A percentile compares a stretch with the other conserved stretches of the same genome.
phyloP scores from a whole-genome alignment of 2,888 invertebrate genomes.

The Xestia rhomboidea region DNA sequence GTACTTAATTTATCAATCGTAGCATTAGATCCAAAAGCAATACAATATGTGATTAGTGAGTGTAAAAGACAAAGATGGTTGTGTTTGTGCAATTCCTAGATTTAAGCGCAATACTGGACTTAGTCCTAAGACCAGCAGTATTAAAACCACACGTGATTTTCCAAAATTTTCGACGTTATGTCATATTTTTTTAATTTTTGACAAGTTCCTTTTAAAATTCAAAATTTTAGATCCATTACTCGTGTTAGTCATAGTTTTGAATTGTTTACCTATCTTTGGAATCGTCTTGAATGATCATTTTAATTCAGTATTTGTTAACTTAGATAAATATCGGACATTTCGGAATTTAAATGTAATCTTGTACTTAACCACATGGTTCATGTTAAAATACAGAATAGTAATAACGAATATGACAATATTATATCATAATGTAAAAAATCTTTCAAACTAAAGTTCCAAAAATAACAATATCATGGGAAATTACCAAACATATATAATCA shows the following conservation, averaged over 20 bases:
- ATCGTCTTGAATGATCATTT: constrained; percentile 12
- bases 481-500: constrained; percentile 28
- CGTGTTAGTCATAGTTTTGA: constrained; percentile 36
- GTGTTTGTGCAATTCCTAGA: constrained; percentile 90
- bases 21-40: constrained; percentile 82
- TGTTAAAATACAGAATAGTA: constrained; percentile 20
- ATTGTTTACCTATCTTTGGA: constrained; percentile 37
- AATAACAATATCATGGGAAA: constrained; percentile 44
- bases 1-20: constrained; percentile 75
- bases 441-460: constrained; percentile 5
- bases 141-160: constrained; percentile 59
- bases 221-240: constrained; percentile 46
- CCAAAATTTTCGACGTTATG: constrained; percentile 18
- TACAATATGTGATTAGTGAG: constrained; percentile 87
- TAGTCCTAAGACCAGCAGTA: constrained; percentile 75
- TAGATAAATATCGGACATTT: constrained; percentile 19
- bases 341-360: constrained; percentile 23
- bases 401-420: constrained; percentile 46
- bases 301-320: constrained; percentile 31
- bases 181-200: constrained; percentile 22
- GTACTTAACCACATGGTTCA: constrained; percentile 47
- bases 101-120: constrained; percentile 80
- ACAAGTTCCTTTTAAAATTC: constrained; percentile 38
- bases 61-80: constrained; percentile 89
- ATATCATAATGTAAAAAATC: constrained; percentile 7